Evolutionary conservation across 1,140 invertebrate species (phyloP).

Genomic region (Temnothorax longispinosus): DNA sequence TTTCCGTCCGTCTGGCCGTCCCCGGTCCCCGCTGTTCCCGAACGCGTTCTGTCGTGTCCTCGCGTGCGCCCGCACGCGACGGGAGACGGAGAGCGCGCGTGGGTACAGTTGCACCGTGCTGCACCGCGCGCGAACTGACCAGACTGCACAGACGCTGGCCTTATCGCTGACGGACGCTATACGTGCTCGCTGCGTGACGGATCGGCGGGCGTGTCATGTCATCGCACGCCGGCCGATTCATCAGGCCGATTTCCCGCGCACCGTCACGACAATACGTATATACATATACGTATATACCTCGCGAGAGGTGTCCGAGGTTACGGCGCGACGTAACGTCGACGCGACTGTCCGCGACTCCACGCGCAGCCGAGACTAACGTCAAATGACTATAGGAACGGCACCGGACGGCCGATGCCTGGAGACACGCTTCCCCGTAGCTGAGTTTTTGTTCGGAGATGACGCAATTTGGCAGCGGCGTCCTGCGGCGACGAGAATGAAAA

Average conservation of each 20-base stretch:
- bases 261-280: background rate
- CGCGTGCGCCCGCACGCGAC: background rate
- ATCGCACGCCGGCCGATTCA: slow-evolving; percentile 46
- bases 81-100: background rate
- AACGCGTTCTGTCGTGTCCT: background rate
- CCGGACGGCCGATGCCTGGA: background rate
- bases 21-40: background rate
- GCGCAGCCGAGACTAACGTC: background rate
- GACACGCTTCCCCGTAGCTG: background rate
- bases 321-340: background rate
- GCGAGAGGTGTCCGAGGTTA: too few species aligned
- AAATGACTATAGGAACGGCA: background rate
- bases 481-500: too few species aligned
- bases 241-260: background rate
- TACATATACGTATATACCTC: too few species aligned
- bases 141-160: background rate
- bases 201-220: slow-evolving; percentile 74
- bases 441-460: too few species aligned
- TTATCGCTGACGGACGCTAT: background rate
- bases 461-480: too few species aligned
- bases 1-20: too few species aligned
- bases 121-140: background rate
- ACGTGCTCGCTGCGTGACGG: slow-evolving; percentile 16
- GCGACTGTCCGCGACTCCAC: background rate
- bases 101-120: background rate